Evolutionary conservation across 2,797 vertebrate species (phyloP), one percentile per base, ranked within the genome.

Genomic region (Eulemur mongoz): DNA sequence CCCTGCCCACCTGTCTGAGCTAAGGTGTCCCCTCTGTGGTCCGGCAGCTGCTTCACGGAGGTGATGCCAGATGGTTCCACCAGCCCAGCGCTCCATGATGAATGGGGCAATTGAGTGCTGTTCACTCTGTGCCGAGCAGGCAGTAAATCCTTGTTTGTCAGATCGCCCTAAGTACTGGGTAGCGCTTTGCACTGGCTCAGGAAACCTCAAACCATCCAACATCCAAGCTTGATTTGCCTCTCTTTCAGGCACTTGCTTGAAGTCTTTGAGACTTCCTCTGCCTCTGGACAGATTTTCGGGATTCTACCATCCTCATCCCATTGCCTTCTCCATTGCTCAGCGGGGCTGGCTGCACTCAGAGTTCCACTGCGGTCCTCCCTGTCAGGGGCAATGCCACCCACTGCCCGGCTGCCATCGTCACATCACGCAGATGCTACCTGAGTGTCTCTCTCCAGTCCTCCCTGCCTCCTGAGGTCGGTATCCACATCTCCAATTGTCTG

Each of bases 121-220:
- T 25, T 38, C 76, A 9, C 30, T 54, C 22, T 75, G 3, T 35
- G 4, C 30, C 0, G 0, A 69, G 22, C 79, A 88, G 76, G n/a
- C 45, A 61, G 35, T 30, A 91, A 91, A 87, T 57, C 48, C 43
- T 38, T 72, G 48, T 35, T 89, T 89, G 14, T n/a, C 50, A 63
- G 72, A 18, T n/a, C 17, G 22, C 18, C 38, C 54, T 72, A 7
- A 13, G 14, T 17, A 20, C 10, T 7, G 9, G 57, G 18, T 10
- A 30, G 43, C 10, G 4, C 72, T 84, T 70, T 23, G 32, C 27
- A 12, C 35, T n/a, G 61, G 15, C 81, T 75, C 38, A 4, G 87
- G 43, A 69, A 65, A 9, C 40, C 48, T 38, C 57, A 80, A 4
- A 40, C 45, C 38, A 32, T n/a, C 61, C 17, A 80, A 5, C 20